Conservation (phyloP, 2,797 vertebrate species). For the Tadarida brasiliensis region DNA sequence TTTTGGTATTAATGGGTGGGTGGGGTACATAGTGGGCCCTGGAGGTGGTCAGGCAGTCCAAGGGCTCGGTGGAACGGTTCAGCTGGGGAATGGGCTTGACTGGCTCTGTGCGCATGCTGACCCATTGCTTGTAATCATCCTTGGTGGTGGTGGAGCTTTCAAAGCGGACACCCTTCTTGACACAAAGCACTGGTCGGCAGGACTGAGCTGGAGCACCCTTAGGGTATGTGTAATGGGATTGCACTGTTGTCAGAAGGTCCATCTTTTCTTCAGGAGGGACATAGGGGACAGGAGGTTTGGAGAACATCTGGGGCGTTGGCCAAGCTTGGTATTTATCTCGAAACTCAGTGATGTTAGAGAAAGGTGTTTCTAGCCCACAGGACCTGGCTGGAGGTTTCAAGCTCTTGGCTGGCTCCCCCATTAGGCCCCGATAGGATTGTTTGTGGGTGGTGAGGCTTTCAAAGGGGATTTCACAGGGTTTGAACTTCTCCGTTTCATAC, state of each 20-base stretch:
- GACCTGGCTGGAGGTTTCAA: constrained; percentile 70
- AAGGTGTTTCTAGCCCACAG: constrained; percentile 43
- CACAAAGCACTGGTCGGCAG: background rate
- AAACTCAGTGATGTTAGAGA: constrained; percentile 81
- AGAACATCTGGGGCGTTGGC: constrained; percentile 50
- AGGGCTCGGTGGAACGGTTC: constrained; percentile 64
- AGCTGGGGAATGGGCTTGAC: constrained; percentile 59
- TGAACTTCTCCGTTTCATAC: constrained; percentile 79
- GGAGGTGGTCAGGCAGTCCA: constrained; percentile 81
- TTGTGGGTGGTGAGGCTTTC: constrained; percentile 83
- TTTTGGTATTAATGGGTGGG: constrained; percentile 64
- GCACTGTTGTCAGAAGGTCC: constrained; percentile 81
- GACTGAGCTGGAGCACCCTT: constrained; percentile 78
- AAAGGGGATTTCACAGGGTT: constrained; percentile 77
- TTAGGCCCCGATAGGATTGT: constrained; percentile 73
- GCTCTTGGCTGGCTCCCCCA: constrained; percentile 75
- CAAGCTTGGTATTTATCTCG: constrained; percentile 84
- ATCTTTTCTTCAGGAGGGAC: constrained; percentile 83
- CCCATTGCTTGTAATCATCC: constrained; percentile 83
- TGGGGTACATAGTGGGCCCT: constrained; percentile 80
- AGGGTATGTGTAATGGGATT: constrained; percentile 74
- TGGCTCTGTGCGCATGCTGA: background rate
- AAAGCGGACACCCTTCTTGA: constrained; percentile 70
- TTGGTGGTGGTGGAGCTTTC: constrained; percentile 80
- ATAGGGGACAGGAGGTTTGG: constrained; percentile 53